phyloP scores from a whole-genome alignment of 92 coral and sea anemone species.

The Porites cylindrica region DNA sequence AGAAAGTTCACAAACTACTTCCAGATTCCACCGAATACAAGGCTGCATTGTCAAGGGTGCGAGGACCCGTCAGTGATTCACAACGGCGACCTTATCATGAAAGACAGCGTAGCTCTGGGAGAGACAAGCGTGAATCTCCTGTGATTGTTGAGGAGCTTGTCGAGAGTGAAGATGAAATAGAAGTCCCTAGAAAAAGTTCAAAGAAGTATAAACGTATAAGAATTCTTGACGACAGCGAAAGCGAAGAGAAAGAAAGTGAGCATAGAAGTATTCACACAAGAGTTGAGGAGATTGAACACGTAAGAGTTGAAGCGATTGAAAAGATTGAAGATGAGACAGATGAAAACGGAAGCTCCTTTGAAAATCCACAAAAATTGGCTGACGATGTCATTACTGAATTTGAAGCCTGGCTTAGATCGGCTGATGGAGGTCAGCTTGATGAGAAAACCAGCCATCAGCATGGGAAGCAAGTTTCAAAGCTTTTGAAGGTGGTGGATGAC shows the following conservation, averaged over 20 bases:
- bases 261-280: conserved; percentile 29
- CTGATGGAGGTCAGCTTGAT: conserved; percentile 49
- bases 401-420: conserved; percentile 43
- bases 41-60: not conserved
- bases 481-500: conserved; percentile 23
- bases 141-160: conserved; percentile 10
- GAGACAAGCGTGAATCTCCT: not conserved
- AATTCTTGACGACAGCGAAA: conserved; percentile 31
- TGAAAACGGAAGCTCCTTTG: not conserved
- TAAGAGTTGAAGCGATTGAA: too few species aligned
- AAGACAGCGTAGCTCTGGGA: not conserved
- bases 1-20: conserved; percentile 19
- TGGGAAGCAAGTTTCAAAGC: conserved; percentile 18
- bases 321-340: not conserved
- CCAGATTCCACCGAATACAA: conserved; percentile 1
- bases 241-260: conserved; percentile 15
- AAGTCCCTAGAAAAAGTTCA: conserved; percentile 14
- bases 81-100: not conserved
- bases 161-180: conserved; percentile 23
- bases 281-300: conserved; percentile 5
- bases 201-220: not conserved
- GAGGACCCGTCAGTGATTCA: not conserved
- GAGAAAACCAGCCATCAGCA: conserved; percentile 51
- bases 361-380: not conserved
- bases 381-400: conserved; percentile 3